Evolutionary conservation across 2,113 vertebrate species (phyloP).

Genomic region (Notarius lentiginosus): DNA sequence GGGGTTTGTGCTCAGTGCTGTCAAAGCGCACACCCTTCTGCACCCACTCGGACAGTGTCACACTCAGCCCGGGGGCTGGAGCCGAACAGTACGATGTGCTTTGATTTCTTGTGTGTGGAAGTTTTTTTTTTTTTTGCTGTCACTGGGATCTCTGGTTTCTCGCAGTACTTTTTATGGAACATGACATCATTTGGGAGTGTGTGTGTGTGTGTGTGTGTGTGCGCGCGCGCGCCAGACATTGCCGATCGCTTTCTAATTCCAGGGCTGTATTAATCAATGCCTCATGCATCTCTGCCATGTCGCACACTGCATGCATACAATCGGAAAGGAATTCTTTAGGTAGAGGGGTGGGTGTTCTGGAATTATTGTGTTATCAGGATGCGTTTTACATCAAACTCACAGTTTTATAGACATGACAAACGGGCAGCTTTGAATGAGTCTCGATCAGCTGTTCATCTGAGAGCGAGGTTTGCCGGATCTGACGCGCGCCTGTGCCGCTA

Average conservation of each 20-base stretch:
- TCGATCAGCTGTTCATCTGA: conserved; percentile 12
- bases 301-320: neutral
- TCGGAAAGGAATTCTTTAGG: neutral
- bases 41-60: neutral
- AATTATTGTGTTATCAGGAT: neutral
- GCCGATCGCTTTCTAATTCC: neutral
- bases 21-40: neutral
- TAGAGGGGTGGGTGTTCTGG: too few species aligned
- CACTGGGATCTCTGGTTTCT: conserved; percentile 62
- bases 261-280: neutral
- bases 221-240: neutral
- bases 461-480: conserved; percentile 10
- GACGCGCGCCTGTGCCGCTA: neutral
- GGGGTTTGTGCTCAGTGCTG: neutral
- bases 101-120: conserved; percentile 42
- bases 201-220: conserved; percentile 58
- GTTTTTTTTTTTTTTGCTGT: conserved; percentile 53
- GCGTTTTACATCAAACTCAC: neutral
- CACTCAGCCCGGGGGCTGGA: too few species aligned
- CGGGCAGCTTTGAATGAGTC: neutral
- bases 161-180: conserved; percentile 67
- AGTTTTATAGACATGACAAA: neutral
- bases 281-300: too few species aligned
- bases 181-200: conserved; percentile 72
- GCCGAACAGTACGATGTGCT: neutral